Base-by-base conservation (phyloP, 1,140 invertebrate genomes). In the Heterodera carotae region DNA sequence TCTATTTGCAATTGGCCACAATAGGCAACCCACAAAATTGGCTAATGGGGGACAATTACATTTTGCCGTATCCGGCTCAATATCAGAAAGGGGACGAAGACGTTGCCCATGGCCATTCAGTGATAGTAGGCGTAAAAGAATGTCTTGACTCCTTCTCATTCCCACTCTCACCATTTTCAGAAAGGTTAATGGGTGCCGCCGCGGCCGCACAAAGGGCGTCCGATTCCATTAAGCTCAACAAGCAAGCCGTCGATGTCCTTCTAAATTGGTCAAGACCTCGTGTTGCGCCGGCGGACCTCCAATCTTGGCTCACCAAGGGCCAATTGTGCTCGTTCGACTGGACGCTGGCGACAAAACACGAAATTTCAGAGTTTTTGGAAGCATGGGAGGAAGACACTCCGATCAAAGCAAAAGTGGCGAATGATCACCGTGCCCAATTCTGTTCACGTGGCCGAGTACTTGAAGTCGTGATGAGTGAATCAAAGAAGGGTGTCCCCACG, bases 181-280 rank as follows among this genome's bases (percentile, higher is more conserved):
- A 67, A 67, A 67, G 36, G n/a, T 22, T 39, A 15, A 67, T 67
- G 66, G 66, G 33, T n/a, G 66, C 66, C 18, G 18, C 36, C 5
- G 66, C 66, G 0, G 66, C 66, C 5, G 66, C 22, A 39, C 66
- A 34, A 39, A 15, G 66, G 18, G 5, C 15, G 0, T 18, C 5
- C n/a, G 66, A 34, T 5, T 5, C 5, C 12, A 22, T n/a, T 22
- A 67, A 67, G 18, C 18, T 53, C 1, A 22, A 12, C 66, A 67
- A 67, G n/a, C 66, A 34, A 18, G 33, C 36, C 5, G 66, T 34
- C 15, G n/a, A 18, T 25, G 66, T 67, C 4, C 15, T 15, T 5
- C 36, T 39, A 4, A 53, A 22, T 22, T 53, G 48, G 48, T 18
- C 48, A 18, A 0, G 48, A 53, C 48, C 48, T 22, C 48, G 22